A percentile compares a stretch with the other conserved stretches of the same genome.
Conservation (phyloP, 2,113 vertebrate genomes). For the Tursiops truncatus region DNA sequence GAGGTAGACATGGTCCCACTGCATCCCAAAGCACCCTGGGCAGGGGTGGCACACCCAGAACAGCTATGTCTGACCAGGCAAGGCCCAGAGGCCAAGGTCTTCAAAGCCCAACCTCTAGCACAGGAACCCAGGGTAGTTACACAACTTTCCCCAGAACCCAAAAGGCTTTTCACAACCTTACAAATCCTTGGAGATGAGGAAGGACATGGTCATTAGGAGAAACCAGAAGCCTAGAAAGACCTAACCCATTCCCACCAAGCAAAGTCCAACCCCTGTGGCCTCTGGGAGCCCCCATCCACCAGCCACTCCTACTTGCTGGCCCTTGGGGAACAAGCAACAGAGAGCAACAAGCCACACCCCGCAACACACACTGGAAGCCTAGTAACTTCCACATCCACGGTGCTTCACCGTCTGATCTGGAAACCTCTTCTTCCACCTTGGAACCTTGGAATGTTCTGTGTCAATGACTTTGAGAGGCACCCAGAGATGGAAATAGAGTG, state of each 20-base stretch:
- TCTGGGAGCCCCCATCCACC: rapidly evolving
- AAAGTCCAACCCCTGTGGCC: not conserved
- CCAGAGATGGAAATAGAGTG: not conserved
- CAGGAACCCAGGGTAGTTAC: rapidly evolving
- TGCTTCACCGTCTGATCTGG: not conserved
- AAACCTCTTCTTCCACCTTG: not conserved
- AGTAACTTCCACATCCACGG: not conserved
- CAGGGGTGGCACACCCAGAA: rapidly evolving
- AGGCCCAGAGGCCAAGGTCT: not conserved
- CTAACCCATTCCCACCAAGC: too few species aligned
- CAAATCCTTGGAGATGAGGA: not conserved
- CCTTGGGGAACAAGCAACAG: not conserved
- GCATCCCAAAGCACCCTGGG: not conserved
- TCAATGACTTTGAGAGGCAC: not conserved
- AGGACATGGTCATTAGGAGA: not conserved
- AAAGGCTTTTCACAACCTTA: not conserved
- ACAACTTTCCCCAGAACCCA: not conserved
- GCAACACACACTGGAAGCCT: not conserved
- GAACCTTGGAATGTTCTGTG: not conserved
- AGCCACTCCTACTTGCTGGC: not conserved
- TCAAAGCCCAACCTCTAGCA: not conserved
- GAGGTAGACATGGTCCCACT: rapidly evolving
- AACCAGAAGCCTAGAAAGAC: not conserved
- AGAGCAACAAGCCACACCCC: too few species aligned
- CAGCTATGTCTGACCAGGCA: not conserved